phyloP scores from a whole-genome alignment of 2,888 invertebrate genomes.

The Eretmocerus hayati region DNA sequence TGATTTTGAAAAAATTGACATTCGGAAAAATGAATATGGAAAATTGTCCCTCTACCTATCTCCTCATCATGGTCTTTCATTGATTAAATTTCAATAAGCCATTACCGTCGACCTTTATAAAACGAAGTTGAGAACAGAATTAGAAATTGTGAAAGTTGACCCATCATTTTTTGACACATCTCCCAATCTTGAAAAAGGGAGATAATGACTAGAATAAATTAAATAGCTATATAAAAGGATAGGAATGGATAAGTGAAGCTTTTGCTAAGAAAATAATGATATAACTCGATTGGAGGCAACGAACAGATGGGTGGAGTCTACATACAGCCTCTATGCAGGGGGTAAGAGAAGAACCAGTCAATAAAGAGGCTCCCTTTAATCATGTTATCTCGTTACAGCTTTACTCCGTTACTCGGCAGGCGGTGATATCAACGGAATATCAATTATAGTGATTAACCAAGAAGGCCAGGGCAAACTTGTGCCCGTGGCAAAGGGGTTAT shows the following conservation, averaged over 20 bases:
- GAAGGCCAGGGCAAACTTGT: constrained; percentile 30
- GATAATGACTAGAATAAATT: too few species aligned
- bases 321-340: background rate
- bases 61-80: too few species aligned
- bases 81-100: too few species aligned
- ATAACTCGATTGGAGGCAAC: constrained; percentile 37
- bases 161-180: too few species aligned
- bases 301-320: background rate
- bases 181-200: too few species aligned
- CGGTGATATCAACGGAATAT: constrained; percentile 40
- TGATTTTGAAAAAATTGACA: too few species aligned
- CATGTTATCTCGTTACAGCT: constrained; percentile 42
- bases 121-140: too few species aligned
- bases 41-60: too few species aligned
- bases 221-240: too few species aligned
- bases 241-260: background rate
- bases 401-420: constrained; percentile 41
- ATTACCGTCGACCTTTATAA: too few species aligned
- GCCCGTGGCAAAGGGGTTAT: background rate
- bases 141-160: too few species aligned
- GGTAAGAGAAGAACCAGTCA: constrained; percentile 26
- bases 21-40: too few species aligned
- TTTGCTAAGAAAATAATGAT: constrained; percentile 35
- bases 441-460: constrained; percentile 48
- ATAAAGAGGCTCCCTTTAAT: constrained; percentile 42